These are phyloP conservation scores for Bos javanicus DNA, from an alignment of 2,113 vertebrate genomes.

Conservation along the genomic window DNA sequence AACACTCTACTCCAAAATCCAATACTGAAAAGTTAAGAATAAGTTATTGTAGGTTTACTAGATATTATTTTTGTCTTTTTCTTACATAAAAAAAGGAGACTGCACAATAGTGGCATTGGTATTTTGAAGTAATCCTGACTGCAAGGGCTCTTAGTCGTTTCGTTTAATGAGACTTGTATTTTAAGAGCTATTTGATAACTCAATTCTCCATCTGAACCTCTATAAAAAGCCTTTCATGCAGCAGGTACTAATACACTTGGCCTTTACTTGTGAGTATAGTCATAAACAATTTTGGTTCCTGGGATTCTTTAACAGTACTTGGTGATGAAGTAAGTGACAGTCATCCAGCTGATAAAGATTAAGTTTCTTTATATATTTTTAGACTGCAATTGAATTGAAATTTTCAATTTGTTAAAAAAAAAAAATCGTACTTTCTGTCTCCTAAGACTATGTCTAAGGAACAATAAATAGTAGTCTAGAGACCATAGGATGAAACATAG, in stretches of 20 bases:
- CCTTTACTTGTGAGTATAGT: constrained; percentile 37
- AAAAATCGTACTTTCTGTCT: background rate
- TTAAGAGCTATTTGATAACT: constrained; percentile 18
- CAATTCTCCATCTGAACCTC: background rate
- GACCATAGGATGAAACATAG: background rate
- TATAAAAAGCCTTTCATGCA: background rate
- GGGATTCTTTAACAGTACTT: background rate
- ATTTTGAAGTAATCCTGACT: background rate
- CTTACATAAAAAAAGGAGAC: background rate
- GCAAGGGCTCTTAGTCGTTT: background rate
- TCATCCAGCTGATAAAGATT: constrained; percentile 13
- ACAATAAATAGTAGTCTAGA: background rate
- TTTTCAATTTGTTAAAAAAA: background rate
- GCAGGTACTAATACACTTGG: background rate
- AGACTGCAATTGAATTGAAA: background rate
- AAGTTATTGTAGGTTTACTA: background rate
- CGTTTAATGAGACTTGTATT: background rate
- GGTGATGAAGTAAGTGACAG: background rate
- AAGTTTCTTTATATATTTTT: constrained; percentile 11
- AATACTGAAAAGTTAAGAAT: constrained; percentile 12
- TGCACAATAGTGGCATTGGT: background rate
- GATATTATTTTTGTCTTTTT: background rate
- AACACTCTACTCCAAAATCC: background rate
- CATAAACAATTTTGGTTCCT: constrained; percentile 6
- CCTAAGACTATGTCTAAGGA: background rate